Base-by-base conservation (phyloP, 2,888 invertebrate genomes). In the Drosophila pseudotakahashii region DNA sequence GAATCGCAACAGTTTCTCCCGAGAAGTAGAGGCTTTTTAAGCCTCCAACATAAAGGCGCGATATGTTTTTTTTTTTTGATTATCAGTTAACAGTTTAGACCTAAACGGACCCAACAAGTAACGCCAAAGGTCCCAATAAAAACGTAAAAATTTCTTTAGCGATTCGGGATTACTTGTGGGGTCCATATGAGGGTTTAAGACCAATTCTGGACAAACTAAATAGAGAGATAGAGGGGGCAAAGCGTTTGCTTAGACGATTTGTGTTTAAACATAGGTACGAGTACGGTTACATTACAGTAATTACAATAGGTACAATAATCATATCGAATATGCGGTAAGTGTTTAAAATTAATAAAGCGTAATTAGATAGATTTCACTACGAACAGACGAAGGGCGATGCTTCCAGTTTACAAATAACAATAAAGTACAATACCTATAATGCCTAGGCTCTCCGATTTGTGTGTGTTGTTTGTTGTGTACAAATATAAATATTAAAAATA, bases 261-360 rank as follows among this genome's bases (percentile, higher is more conserved):
- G 47, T 64, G 42, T 64, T 72, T 83, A 75, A 75, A 81, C 63
- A 69, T 85, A 82, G 80, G 81, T 80, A 82, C 79, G 45, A 77
- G 78, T 84, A 77, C 66, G 55, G 58, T 79, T 81, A 79, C 61
- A 76, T 77, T 78, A 80, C 77, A 79, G 73, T 73, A 69, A 79
- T 78, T 70, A 66, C 66, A 64, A 6, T 66, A 60, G 62, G 62
- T 63, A 73, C 75, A 66, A 64, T 67, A 67, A 67, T 48, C 66
- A 55, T 67, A 54, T 64, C 61, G 41, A 70, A 69, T 58, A 71
- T 54, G 61, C 66, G 53, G 54, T 62, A 69, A 42, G 62, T 57
- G 52, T 62, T 81, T 81, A 84, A 84, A 79, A 86, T 86, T 86
- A 88, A 88, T 86, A 88, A 86, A 86, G 86, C 86, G 88, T 88